phyloP scores from a whole-genome alignment of 1,140 invertebrate genomes.

The Armadillidium nasatum region DNA sequence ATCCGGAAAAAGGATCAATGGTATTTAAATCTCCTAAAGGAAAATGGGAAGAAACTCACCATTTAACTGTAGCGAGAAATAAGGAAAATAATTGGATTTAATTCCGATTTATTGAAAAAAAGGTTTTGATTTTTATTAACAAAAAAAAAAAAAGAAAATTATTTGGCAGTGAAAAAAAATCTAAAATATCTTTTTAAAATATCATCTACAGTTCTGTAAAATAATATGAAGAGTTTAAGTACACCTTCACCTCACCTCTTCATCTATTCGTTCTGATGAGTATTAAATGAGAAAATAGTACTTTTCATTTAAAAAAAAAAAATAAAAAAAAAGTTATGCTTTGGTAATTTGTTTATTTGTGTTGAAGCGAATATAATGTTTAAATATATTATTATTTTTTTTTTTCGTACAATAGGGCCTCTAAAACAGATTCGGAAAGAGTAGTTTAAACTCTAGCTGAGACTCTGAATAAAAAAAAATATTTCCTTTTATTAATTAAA shows the following conservation, averaged over 20 bases:
- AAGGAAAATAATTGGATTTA: not conserved
- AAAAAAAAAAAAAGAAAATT: not conserved
- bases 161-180: not conserved
- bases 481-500: not conserved
- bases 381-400: not conserved
- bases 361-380: not conserved
- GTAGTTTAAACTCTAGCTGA: not conserved
- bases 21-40: not conserved
- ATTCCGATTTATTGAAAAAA: not conserved
- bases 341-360: not conserved
- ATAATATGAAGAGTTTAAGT: too few relatives aligned
- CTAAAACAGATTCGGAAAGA: not conserved
- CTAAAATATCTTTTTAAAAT: too few relatives aligned
- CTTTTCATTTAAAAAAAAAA: not conserved
- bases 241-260: too few relatives aligned
- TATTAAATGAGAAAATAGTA: not conserved
- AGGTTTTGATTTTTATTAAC: not conserved
- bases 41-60: conserved; percentile 12
- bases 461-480: not conserved
- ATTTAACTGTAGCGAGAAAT: conserved; percentile 12
- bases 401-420: not conserved
- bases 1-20: not conserved
- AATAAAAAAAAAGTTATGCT: not conserved
- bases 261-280: not conserved
- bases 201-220: too few relatives aligned